Base-by-base conservation (phyloP, 2,888 invertebrate genomes). In the Epiperipatus broadwayi region DNA sequence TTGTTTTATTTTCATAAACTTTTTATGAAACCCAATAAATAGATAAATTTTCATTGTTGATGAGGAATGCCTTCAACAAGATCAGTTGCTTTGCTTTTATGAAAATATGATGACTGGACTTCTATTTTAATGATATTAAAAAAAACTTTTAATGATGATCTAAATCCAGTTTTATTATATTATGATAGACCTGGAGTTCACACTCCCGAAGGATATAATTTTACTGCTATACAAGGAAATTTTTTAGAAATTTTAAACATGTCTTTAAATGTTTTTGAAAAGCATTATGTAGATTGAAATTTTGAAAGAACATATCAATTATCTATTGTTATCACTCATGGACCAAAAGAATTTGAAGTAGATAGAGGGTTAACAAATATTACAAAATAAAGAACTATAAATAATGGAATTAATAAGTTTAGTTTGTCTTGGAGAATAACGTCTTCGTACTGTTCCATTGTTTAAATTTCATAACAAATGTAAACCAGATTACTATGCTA, bases 71-170 rank as follows among this genome's bases (percentile, higher is more conserved):
- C 61, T 95, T 35, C 87, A 87, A 58, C 73, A 75, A 56, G 95
- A 97, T 62, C 85, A 89, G 54, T 76, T 78, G 52, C 91, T 89
- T 7, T 68, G 89, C 54, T 95, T 80, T 63, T 97, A 91, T 66
- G 95, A 97, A 66, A 93, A 95, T 93, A 83, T 54, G 95, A 95
- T 54, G 95, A 99, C 59, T 97, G 97, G 95, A 77, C 76, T 38
- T 75, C 75, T 43, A 75, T 83, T n/a, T 63, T 97, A 37, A 75
- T 81, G 2, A 78, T 81, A 50, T 58, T 95, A 36, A 67, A 89
- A 40, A 72, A 76, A 53, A 63, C 89, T 14, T 93, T 93, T 55
- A 81, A 83, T 10, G 77, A 81, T 48, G 95, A 95, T 58, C 75
- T 80, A 54, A 74, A 77, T 50, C 73, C 77, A 38, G 83, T 93